Evolutionary conservation across 2,113 vertebrate genomes (phyloP), one percentile per base, ranked within the genome.

Genomic region (Onychorhynchus coronatus): DNA sequence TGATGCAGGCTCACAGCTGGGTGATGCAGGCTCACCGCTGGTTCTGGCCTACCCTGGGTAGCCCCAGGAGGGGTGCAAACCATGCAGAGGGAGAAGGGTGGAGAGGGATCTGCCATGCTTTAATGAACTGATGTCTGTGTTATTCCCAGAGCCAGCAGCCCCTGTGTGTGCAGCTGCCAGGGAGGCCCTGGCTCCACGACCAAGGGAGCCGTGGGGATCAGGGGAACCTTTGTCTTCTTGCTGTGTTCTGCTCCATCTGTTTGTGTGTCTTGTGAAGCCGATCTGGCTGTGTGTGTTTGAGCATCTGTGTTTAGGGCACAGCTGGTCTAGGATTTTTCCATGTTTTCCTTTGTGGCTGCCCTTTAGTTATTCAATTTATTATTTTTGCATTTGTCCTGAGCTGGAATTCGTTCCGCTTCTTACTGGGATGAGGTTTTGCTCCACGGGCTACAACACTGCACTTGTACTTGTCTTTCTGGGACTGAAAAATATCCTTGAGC

Each of bases 361-460:
- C 27, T 89, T 88, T 95, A 85, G 95, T 97, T 94, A 67, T 93
- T 71, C 67, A 47, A 5, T 77, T 77, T 72, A 88, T 95, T 96
- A 74, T 85, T 93, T 93, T 86, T 96, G 56, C 80, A 33, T 92
- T 91, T 96, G 71, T 74, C 84, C 85, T 81, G 82, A 77, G 62
- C 79, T 93, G 82, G 70, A 89, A 70, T 83, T 76, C 2, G 8
- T 58, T 81, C 42, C 0, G 1, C 52, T 93, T 70, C 72, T 86
- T 95, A 79, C 59, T 92, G 93, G 49, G 75, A 76, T 71, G 35
- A 92, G 72, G 59, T 81, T 91, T 87, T 84, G 49, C 84, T 76
- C 41, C 55, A 11, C 2, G 1, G 27, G 41, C 33, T 71, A 80
- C 65, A 92, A 94, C 37, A 61, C 65, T 82, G 72, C 66, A 30